Evolutionary conservation across 2,888 invertebrate genomes (phyloP).

Genomic region (Cosmia trapezina): DNA sequence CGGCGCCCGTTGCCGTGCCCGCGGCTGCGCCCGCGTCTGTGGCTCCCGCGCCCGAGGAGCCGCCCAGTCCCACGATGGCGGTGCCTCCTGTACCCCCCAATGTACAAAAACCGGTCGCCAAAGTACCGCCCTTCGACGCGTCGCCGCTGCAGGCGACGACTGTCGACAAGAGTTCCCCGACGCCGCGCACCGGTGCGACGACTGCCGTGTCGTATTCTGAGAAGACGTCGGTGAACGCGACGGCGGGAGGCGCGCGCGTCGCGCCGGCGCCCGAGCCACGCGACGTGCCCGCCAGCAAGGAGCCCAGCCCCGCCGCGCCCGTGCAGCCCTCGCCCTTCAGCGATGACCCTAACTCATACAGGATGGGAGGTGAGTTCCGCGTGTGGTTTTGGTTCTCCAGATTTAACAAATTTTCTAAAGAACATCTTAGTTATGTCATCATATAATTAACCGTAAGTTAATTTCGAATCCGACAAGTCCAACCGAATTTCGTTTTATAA

Average conservation of each 20-base stretch:
- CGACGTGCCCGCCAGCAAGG: conserved; percentile 72
- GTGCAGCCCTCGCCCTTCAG: conserved; percentile 87
- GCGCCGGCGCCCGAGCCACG: conserved; percentile 59
- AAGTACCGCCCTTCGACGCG: conserved; percentile 91
- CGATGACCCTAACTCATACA: conserved; percentile 92
- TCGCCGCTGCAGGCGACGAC: conserved; percentile 80
- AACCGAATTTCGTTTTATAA: not conserved
- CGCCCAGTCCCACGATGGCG: conserved; percentile 76
- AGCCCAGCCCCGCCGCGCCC: conserved; percentile 80
- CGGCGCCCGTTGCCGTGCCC: conserved; percentile 61
- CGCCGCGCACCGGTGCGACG: conserved; percentile 53
- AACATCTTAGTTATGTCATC: not conserved
- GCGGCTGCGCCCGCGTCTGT: conserved; percentile 61
- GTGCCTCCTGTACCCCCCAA: conserved; percentile 75
- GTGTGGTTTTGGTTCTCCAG: not conserved
- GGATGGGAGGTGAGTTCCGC: conserved; percentile 92
- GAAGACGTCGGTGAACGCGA: conserved; percentile 57
- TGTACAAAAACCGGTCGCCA: conserved; percentile 90
- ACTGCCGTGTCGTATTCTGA: conserved; percentile 47
- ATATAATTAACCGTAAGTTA: not conserved
- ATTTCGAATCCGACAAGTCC: not conserved
- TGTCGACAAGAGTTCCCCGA: conserved; percentile 76
- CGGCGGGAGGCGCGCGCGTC: conserved; percentile 55
- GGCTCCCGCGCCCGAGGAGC: conserved; percentile 76
- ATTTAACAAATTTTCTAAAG: not conserved